Evolutionary conservation across 1,140 invertebrate species (phyloP).

Genomic region (Latrodectus geometricus): DNA sequence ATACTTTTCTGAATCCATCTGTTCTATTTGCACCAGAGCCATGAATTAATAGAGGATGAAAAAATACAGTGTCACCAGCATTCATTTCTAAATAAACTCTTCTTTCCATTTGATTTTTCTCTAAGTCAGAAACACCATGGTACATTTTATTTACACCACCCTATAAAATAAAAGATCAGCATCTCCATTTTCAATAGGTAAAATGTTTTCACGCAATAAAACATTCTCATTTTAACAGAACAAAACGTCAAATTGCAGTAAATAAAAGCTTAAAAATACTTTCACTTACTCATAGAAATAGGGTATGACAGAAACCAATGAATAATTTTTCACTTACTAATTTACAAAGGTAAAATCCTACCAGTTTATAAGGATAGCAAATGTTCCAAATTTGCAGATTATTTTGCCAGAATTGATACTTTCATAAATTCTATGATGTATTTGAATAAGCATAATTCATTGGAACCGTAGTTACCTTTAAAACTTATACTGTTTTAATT

Average conservation of each 20-base stretch:
- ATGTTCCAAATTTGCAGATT: no score
- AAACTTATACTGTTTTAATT: no score
- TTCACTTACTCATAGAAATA: neutral
- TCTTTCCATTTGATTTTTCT: slow-evolving; percentile 68
- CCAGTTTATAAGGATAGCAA: no score
- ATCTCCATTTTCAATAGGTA: no score
- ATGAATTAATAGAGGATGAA: slow-evolving; percentile 88
- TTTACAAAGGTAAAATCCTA: no score
- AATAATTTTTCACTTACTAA: no score
- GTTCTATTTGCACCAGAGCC: slow-evolving; percentile 86
- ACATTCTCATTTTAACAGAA: neutral
- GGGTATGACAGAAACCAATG: neutral
- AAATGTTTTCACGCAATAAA: no score
- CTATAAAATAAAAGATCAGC: slow-evolving; percentile 67
- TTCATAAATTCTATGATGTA: no score
- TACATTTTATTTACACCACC: slow-evolving; percentile 84
- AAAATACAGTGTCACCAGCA: slow-evolving; percentile 90
- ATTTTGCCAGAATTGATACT: no score
- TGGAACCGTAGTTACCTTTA: no score
- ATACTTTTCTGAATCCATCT: slow-evolving; percentile 72
- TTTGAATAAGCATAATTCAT: no score
- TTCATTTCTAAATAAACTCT: slow-evolving; percentile 80
- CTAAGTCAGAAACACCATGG: slow-evolving; percentile 79
- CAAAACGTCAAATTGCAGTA: neutral
- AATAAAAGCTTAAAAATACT: neutral